A percentile compares a stretch with the other conserved stretches of the same genome.
phyloP scores from a whole-genome alignment of 2,888 invertebrate species.

The Agrochola lychnidis region DNA sequence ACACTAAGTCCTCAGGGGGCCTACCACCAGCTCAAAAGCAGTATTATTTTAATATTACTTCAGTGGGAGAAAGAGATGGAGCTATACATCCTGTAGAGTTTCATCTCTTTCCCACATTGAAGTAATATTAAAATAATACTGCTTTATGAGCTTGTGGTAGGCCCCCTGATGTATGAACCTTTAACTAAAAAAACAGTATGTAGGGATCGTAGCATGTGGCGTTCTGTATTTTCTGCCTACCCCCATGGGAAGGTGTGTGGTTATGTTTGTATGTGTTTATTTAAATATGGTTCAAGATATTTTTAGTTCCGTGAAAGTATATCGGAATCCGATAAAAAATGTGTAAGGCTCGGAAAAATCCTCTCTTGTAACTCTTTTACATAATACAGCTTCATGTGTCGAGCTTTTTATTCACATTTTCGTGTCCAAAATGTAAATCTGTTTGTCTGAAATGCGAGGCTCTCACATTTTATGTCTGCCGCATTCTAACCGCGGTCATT shows the following conservation, averaged over 20 bases:
- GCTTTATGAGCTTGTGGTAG: too few species aligned
- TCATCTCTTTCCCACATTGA: too few species aligned
- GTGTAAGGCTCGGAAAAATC: not conserved
- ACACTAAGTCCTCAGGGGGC: too few species aligned
- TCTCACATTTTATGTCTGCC: conserved; percentile 18
- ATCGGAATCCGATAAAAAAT: not conserved
- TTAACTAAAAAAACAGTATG: not conserved
- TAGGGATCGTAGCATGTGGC: not conserved
- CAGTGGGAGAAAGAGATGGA: too few species aligned
- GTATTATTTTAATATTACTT: too few species aligned
- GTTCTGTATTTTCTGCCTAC: not conserved
- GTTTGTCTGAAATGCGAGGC: conserved; percentile 17
- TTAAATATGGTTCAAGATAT: not conserved
- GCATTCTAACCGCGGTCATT: conserved; percentile 32
- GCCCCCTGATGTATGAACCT: not conserved
- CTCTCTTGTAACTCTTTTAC: conserved; percentile 4
- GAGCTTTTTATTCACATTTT: conserved; percentile 11
- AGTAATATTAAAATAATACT: too few species aligned
- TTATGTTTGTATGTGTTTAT: not conserved
- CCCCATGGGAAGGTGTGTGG: not conserved
- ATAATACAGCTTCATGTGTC: conserved; percentile 6
- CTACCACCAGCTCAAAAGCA: too few species aligned
- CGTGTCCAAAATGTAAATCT: conserved; percentile 22
- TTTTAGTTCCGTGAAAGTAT: not conserved
- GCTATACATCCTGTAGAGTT: too few species aligned